phyloP scores from a whole-genome alignment of 2,888 invertebrate genomes.

The Molanna angustata region DNA sequence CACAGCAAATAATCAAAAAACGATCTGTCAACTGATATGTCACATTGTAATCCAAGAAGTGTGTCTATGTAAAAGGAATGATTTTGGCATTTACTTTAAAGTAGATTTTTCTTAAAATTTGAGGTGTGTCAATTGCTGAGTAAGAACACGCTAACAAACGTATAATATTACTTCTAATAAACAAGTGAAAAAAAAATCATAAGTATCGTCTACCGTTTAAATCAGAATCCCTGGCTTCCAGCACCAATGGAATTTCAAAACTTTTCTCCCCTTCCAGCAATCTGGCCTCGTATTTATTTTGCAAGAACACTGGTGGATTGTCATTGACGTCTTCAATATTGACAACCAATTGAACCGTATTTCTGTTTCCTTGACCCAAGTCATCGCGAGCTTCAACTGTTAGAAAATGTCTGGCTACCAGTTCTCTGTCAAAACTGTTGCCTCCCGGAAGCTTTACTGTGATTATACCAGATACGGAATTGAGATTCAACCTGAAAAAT shows the following conservation, averaged over 20 bases:
- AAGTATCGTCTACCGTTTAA: constrained; percentile 65
- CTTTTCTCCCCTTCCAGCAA: constrained; percentile 77
- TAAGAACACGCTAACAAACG: no score
- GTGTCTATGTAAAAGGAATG: no score
- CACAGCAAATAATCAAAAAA: no score
- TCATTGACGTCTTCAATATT: constrained; percentile 87
- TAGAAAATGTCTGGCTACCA: constrained; percentile 77
- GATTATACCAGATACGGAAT: constrained; percentile 80
- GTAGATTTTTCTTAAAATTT: no score
- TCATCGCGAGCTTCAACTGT: constrained; percentile 90
- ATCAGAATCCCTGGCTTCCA: constrained; percentile 84
- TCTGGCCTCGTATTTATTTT: constrained; percentile 77
- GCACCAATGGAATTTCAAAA: constrained; percentile 71
- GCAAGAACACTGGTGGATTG: constrained; percentile 81
- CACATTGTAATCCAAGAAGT: no score
- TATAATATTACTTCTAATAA: no score
- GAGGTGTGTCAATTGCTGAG: no score
- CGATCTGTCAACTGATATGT: no score
- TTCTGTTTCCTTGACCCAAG: constrained; percentile 78
- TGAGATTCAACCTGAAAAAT: constrained; percentile 66
- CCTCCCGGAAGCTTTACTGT: constrained; percentile 75
- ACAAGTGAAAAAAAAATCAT: background rate
- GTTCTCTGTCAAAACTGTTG: constrained; percentile 80
- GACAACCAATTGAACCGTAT: constrained; percentile 79
- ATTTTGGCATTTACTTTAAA: no score